phyloP scores from a whole-genome alignment of 2,113 vertebrate species.

The Hippopotamus amphibius region DNA sequence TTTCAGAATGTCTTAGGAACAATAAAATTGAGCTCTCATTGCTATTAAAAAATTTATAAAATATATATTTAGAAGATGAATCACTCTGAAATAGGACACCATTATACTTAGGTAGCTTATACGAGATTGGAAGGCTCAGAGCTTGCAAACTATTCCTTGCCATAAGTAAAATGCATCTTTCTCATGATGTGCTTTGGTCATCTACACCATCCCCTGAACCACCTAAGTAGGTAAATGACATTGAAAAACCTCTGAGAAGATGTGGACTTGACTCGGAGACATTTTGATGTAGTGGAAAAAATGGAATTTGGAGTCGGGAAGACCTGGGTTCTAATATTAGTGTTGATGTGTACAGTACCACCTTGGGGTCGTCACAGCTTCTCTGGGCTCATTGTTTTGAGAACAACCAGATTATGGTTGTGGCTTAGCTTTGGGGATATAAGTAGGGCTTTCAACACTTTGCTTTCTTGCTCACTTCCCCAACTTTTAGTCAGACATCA shows the following conservation, averaged over 20 bases:
- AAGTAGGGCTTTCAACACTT: background rate
- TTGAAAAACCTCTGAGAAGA: background rate
- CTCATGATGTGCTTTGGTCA: background rate
- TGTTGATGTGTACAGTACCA: fast-evolving
- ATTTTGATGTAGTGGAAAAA: background rate
- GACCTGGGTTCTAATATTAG: background rate
- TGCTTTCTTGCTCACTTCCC: background rate
- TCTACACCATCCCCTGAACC: background rate
- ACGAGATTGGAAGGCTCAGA: background rate
- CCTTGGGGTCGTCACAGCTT: background rate
- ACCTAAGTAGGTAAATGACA: background rate
- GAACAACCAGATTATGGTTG: background rate
- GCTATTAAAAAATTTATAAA: background rate
- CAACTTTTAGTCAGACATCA: background rate
- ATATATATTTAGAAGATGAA: background rate
- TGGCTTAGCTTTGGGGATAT: background rate
- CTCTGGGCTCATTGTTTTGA: background rate
- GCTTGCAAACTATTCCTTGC: background rate
- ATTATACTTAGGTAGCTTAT: background rate
- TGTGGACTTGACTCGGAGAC: background rate
- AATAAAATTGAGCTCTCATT: background rate
- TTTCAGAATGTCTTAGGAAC: constrained; percentile 30
- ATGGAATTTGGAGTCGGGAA: background rate
- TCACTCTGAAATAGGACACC: background rate
- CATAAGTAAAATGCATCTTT: background rate